Evolutionary conservation across 1,140 invertebrate species (phyloP).

Genomic region (Plectrocnemia conspersa): DNA sequence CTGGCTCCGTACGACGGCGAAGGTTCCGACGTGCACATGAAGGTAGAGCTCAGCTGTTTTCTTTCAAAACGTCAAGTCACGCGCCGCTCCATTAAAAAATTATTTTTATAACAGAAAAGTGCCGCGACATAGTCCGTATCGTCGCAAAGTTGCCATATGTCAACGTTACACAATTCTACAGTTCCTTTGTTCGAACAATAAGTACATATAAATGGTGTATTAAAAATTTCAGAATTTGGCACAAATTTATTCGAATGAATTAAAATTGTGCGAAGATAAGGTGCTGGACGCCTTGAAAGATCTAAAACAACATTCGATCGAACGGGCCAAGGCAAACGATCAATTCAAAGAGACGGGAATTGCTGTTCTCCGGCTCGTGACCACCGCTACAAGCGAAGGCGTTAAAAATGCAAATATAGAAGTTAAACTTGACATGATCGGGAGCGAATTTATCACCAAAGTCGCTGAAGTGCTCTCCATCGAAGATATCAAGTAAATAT

Average conservation of each 20-base stretch:
- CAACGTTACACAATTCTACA: too few species aligned
- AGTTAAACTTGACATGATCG: slow-evolving; percentile 48
- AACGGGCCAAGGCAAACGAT: slow-evolving; percentile 59
- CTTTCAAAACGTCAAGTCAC: background rate
- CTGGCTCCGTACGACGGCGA: background rate
- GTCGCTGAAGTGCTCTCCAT: slow-evolving; percentile 52
- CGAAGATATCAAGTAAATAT: slow-evolving; percentile 43
- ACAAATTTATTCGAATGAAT: slow-evolving; percentile 49
- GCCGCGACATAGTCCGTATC: too few species aligned
- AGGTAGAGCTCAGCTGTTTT: background rate
- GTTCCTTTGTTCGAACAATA: too few species aligned
- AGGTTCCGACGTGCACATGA: background rate
- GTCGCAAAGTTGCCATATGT: too few species aligned
- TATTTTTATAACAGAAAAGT: too few species aligned
- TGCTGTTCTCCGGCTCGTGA: slow-evolving; percentile 58
- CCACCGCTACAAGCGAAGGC: slow-evolving; percentile 44
- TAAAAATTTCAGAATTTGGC: slow-evolving; percentile 54
- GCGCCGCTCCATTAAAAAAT: background rate
- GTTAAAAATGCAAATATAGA: slow-evolving; percentile 47
- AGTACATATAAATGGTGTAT: too few species aligned
- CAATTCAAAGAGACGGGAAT: slow-evolving; percentile 60
- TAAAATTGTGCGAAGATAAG: slow-evolving; percentile 50
- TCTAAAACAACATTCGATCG: slow-evolving; percentile 63
- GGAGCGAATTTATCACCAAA: slow-evolving; percentile 52
- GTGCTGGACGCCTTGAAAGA: slow-evolving; percentile 54